These are phyloP conservation scores for Thymallus thymallus DNA, from an alignment of 2,113 vertebrate genomes.

Conservation along the genomic window DNA sequence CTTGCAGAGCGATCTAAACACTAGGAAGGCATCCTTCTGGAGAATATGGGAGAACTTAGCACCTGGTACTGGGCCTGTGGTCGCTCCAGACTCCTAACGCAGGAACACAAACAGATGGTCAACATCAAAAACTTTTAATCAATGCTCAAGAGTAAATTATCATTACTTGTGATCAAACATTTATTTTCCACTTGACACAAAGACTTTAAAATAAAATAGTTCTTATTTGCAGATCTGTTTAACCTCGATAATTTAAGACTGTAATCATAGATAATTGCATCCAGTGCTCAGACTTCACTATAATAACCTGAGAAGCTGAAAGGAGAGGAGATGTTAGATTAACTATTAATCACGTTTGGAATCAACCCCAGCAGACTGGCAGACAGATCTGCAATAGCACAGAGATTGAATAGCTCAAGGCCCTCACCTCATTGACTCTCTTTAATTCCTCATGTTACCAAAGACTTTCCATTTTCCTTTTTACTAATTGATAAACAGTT, in stretches of 20 bases:
- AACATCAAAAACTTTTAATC: neutral
- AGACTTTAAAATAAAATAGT: conserved; percentile 9
- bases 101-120: conserved; percentile 9
- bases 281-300: neutral
- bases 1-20: conserved; percentile 99
- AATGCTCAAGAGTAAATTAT: neutral
- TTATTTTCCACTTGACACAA: neutral
- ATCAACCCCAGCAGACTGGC: neutral
- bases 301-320: neutral
- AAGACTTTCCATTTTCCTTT: too few species aligned
- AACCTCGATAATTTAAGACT: conserved; percentile 19
- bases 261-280: conserved; percentile 7
- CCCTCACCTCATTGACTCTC: too few species aligned
- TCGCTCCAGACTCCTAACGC: conserved; percentile 91
- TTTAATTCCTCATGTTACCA: neutral
- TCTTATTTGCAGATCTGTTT: conserved; percentile 4
- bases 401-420: neutral
- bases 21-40: conserved; percentile 99
- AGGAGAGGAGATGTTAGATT: neutral
- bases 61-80: conserved; percentile 88
- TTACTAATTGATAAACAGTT: too few species aligned
- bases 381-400: neutral
- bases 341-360: neutral
- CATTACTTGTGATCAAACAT: neutral
- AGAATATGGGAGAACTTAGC: conserved; percentile 99